Base-by-base conservation (phyloP, 2,113 vertebrate species). In the Brachyhypopomus occidentalis region DNA sequence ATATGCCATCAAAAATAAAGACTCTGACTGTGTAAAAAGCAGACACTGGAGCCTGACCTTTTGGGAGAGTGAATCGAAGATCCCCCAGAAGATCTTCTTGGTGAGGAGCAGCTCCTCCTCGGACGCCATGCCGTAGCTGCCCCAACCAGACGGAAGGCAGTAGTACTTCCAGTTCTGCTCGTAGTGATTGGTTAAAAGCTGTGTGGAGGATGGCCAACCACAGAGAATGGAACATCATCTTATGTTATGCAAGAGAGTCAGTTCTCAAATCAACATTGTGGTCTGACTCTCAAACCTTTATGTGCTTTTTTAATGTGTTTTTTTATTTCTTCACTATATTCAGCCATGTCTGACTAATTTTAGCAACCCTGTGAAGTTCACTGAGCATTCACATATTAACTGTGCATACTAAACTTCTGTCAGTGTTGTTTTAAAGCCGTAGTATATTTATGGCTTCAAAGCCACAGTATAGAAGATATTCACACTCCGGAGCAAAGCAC, bases 141-240 rank as follows among this genome's bases (percentile, higher is more conserved):
- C 96, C 95, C 96, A 97, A 79, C 98, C 97, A 0, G 95, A 96
- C 2, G 97, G 97, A 70, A 99, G 95, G 87, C 98, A 99, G 91
- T 99, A 99, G 80, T 96, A 99, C 91, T 98, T 98, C 98, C 98
- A 99, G 91, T 96, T 96, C 89, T 96, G 98, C 84, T 98, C 97
- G 34, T 98, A 99, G 88, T 99, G 98, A 85, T 96, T 98, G 30
- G 95, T 97, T 86, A 99, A 89, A 84, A 99, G 95, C 98, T 99
- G 90, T 70, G 62, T 60, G 81, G 76, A 85, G 87, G 52, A 88
- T 67, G 83, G 80, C 63, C 66, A 4, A 78, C 2, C 48, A 75
- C 30, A 34, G 34, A 36, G 25, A 74, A 74, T 14, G 12, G 3
- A 48, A 27, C 19, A 20, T 2, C n/a, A 5, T 16, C 14, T 20